A percentile compares a stretch with the other conserved stretches of the same genome.
These are phyloP conservation scores for Drosophila littoralis DNA, from an alignment of 1,140 invertebrate genomes.

Conservation along the genomic window DNA sequence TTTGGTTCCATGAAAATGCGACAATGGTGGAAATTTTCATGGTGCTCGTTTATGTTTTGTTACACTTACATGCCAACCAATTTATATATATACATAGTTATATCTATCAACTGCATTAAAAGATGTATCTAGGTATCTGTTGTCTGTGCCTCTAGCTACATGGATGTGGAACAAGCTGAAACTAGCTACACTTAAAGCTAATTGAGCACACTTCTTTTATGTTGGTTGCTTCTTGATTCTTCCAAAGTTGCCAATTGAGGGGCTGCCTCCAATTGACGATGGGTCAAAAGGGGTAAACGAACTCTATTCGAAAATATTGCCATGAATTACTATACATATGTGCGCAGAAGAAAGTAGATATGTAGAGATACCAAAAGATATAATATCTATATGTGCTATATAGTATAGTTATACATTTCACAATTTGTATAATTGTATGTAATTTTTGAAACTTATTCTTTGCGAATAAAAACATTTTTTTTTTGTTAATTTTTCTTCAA, in stretches of 20 bases:
- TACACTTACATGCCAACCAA: slow-evolving; percentile 30
- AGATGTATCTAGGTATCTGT: neutral
- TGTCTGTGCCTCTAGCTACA: neutral
- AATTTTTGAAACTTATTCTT: no score
- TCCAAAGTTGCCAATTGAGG: slow-evolving; percentile 16
- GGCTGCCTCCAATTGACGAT: slow-evolving; percentile 19
- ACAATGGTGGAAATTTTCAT: slow-evolving; percentile 25
- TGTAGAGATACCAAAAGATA: no score
- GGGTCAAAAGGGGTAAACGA: slow-evolving; percentile 39
- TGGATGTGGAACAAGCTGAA: slow-evolving; percentile 10
- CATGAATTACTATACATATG: no score
- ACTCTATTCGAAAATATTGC: slow-evolving; percentile 6
- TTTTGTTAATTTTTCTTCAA: no score
- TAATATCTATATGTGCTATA: no score
- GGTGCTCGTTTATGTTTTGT: slow-evolving; percentile 8
- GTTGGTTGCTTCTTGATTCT: slow-evolving; percentile 5
- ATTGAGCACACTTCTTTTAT: slow-evolving; percentile 30
- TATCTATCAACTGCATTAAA: neutral
- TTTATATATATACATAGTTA: neutral
- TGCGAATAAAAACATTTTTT: no score
- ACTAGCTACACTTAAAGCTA: slow-evolving; percentile 34
- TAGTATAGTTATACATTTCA: no score
- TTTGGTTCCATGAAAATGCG: slow-evolving; percentile 39
- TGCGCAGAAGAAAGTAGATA: no score
- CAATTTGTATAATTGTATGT: no score